Conservation (phyloP, 2,888 invertebrate genomes). For the Platycheirus rosarum region DNA sequence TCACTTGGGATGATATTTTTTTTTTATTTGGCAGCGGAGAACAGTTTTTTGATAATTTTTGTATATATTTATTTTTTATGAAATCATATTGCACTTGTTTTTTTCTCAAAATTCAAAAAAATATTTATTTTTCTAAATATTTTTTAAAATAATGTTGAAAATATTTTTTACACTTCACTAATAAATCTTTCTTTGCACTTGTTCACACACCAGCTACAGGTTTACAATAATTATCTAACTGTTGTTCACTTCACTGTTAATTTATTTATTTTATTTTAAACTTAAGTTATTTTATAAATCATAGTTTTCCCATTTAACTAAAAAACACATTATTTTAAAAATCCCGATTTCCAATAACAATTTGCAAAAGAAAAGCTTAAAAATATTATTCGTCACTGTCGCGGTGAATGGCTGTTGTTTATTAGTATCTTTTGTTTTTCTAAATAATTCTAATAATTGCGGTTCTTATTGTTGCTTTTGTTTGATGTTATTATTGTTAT, state of each 20-base stretch:
- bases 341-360: neutral
- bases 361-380: neutral
- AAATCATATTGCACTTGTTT: constrained; percentile 45
- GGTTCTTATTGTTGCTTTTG: constrained; percentile 63
- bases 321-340: constrained; percentile 3
- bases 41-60: constrained; percentile 29
- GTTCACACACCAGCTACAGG: constrained; percentile 55
- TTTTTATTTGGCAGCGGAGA: constrained; percentile 31
- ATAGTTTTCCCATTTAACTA: neutral
- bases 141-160: constrained; percentile 30
- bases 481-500: constrained; percentile 57
- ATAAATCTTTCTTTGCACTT: constrained; percentile 29
- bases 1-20: constrained; percentile 40
- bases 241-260: constrained; percentile 26
- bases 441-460: constrained; percentile 39
- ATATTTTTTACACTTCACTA: constrained; percentile 47
- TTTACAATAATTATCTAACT: constrained; percentile 29
- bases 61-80: constrained; percentile 30
- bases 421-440: constrained; percentile 5
- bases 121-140: constrained; percentile 20
- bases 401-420: neutral
- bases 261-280: neutral
- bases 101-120: constrained; percentile 17
- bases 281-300: neutral
- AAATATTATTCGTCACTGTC: constrained; percentile 8